phyloP scores from a whole-genome alignment of 2,888 invertebrate species.

The Formica aserva region DNA sequence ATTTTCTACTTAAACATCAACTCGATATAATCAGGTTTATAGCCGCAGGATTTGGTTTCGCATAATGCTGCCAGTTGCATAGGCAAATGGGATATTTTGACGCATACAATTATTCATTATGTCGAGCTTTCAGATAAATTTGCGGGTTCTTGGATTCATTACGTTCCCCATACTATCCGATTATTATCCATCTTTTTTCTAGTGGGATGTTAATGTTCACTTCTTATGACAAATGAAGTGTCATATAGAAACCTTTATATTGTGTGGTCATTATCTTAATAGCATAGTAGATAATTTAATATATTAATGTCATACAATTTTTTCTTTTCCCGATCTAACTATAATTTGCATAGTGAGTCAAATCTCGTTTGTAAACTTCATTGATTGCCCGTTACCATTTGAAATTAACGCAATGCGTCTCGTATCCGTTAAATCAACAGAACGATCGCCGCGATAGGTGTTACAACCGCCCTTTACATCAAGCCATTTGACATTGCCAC shows the following conservation, averaged over 20 bases:
- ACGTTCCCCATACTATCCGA: conserved; percentile 55
- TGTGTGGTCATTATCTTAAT: neutral
- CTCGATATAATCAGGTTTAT: conserved; percentile 4
- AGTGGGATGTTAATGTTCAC: conserved; percentile 61
- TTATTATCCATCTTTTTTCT: conserved; percentile 28
- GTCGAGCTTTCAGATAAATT: conserved; percentile 71
- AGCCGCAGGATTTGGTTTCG: conserved; percentile 17
- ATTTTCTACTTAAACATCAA: conserved; percentile 12
- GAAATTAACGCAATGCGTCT: conserved; percentile 3
- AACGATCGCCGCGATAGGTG: conserved; percentile 23
- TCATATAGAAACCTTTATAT: neutral
- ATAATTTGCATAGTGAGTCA: neutral
- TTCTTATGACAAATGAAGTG: conserved; percentile 51
- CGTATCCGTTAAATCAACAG: conserved; percentile 31
- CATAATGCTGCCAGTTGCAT: conserved; percentile 37
- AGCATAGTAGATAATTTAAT: neutral
- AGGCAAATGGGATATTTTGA: conserved; percentile 76
- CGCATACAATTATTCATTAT: conserved; percentile 75
- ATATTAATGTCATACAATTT: neutral
- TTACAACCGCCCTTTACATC: conserved; percentile 16
- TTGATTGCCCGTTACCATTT: neutral
- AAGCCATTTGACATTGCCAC: conserved; percentile 34
- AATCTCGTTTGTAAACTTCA: neutral
- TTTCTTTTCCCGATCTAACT: neutral
- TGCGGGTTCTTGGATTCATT: conserved; percentile 69